Evolutionary conservation across 37 sponge, comb jelly and placozoan genomes (phyloP).

Genomic region (Oscarella lobularis): DNA sequence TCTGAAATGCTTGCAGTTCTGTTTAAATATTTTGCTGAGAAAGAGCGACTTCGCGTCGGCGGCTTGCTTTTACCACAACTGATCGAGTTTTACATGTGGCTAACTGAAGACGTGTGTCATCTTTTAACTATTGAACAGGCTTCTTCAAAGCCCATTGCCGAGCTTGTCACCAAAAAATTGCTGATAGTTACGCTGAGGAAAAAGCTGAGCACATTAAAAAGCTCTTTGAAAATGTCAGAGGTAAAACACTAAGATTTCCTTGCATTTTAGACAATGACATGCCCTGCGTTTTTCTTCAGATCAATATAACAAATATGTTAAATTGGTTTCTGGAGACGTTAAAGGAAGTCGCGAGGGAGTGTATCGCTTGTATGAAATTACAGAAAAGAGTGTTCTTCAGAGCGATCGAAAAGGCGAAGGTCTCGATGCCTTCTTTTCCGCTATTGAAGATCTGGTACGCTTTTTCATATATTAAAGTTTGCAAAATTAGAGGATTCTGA

Average conservation of each 20-base stretch:
- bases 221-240: not conserved
- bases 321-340: constrained; percentile 12
- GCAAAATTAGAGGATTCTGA: too few relatives aligned
- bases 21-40: not conserved
- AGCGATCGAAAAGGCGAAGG: constrained; percentile 3
- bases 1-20: not conserved
- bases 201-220: not conserved
- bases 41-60: not conserved
- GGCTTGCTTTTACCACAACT: not conserved
- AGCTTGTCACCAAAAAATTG: not conserved
- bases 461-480: too few relatives aligned
- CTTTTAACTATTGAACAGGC: not conserved
- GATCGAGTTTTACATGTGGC: not conserved
- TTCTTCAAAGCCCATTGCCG: not conserved
- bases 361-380: constrained; percentile 39
- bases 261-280: too few relatives aligned
- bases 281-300: not conserved
- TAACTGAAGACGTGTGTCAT: not conserved
- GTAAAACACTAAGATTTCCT: not conserved
- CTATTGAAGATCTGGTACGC: not conserved
- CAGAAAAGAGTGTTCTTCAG: constrained; percentile 27
- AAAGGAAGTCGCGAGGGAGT: constrained; percentile 68
- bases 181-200: not conserved
- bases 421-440: not conserved
- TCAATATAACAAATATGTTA: not conserved